Conservation (phyloP, 1,140 invertebrate species). For the Delia radicum region DNA sequence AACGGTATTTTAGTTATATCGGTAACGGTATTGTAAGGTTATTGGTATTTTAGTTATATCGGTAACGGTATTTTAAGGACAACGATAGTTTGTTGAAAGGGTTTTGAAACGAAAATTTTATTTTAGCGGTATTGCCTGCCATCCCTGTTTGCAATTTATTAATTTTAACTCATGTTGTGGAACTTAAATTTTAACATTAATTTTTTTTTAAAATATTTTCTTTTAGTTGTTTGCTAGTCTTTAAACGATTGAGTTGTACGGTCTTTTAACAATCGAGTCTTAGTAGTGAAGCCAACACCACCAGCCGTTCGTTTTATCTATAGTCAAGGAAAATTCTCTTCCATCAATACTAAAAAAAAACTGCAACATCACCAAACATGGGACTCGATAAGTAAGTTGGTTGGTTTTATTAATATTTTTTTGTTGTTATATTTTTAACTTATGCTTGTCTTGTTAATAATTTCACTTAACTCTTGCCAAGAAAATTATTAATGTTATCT, state of each 20-base stretch:
- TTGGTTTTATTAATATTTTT: too few relatives aligned
- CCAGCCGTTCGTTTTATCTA: neutral
- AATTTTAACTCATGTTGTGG: neutral
- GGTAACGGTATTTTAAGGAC: too few relatives aligned
- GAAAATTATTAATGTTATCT: too few relatives aligned
- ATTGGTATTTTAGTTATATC: too few relatives aligned
- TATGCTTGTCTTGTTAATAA: too few relatives aligned
- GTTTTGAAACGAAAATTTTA: too few relatives aligned
- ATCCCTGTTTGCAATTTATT: neutral
- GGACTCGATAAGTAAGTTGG: neutral
- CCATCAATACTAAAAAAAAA: neutral
- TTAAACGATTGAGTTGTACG: neutral
- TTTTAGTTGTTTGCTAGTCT: neutral
- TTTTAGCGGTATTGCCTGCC: too few relatives aligned
- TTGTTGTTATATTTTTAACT: too few relatives aligned
- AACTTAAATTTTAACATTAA: neutral
- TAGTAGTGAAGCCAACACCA: neutral
- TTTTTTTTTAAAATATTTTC: neutral
- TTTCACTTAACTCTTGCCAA: too few relatives aligned
- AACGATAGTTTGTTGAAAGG: too few relatives aligned
- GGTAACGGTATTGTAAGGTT: too few relatives aligned
- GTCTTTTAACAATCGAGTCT: neutral
- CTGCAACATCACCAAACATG: neutral
- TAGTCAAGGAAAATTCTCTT: neutral
- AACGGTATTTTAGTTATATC: too few relatives aligned